phyloP scores from a whole-genome alignment of 1,140 invertebrate species.

The Drosophila funebris region DNA sequence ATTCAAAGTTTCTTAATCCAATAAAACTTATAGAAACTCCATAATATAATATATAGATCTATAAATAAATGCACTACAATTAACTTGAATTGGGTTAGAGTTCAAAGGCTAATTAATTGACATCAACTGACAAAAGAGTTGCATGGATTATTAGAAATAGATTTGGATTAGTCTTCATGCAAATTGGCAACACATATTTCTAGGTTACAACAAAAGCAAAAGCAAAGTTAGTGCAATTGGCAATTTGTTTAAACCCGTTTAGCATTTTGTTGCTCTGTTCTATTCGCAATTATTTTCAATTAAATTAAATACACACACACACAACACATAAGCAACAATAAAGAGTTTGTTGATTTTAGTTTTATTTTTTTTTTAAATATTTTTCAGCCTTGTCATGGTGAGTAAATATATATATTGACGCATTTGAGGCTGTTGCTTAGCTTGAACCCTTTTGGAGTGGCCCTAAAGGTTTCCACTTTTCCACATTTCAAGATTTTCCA shows the following conservation, averaged over 20 bases:
- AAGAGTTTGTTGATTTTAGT: neutral
- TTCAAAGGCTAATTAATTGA: conserved; percentile 4
- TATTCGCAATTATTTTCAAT: conserved; percentile 68
- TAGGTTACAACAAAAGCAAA: conserved; percentile 44
- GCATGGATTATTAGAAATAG: neutral
- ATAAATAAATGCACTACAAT: too few species aligned
- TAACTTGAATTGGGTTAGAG: neutral
- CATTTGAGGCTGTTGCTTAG: neutral
- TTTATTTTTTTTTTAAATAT: conserved; percentile 11
- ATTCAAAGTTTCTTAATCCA: too few species aligned
- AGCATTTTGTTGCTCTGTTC: conserved; percentile 25
- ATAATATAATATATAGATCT: too few species aligned
- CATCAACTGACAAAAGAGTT: conserved; percentile 3
- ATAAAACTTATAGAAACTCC: too few species aligned
- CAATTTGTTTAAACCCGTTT: conserved; percentile 66
- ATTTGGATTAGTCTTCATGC: conserved; percentile 37
- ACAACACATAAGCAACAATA: conserved; percentile 23
- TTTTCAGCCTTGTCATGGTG: conserved; percentile 69
- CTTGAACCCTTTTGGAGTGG: conserved; percentile 13
- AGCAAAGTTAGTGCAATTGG: conserved; percentile 36
- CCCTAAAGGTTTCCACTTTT: neutral
- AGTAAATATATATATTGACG: conserved; percentile 49
- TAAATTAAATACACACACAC: conserved; percentile 50
- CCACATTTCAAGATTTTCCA: too few species aligned
- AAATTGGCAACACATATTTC: conserved; percentile 26